Base-by-base conservation (phyloP, 1,140 invertebrate species). In the Stegodyphus mimosarum region DNA sequence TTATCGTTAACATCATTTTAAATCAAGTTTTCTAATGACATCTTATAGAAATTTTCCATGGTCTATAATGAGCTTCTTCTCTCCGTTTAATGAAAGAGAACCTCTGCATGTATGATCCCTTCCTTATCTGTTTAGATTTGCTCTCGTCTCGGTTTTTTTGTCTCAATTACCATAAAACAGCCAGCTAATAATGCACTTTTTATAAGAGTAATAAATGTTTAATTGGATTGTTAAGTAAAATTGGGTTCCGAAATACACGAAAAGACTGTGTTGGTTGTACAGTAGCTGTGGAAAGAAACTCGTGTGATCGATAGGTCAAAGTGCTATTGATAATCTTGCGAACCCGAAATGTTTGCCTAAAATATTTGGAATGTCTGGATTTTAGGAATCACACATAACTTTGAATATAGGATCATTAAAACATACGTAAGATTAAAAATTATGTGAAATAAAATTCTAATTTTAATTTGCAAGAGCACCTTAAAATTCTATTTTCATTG, bases 21-120 rank as follows among this genome's bases (percentile, higher is more conserved):
- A 84, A 84, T 84, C 81, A 84, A 84, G 81, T 84, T 84, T 84
- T 84, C 81, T 84, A 84, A 84, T 84, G 81, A 69, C 73, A 84
- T 84, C 81, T 84, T 70, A 84, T 69, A 84, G 81, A 84, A 75
- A 76, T 70, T 84, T 66, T 50, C 51, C 18, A 50, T 13, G 72
- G 33, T 55, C 69, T 10, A 76, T 84, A 84, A 84, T 84, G 81
- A 84, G 73, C 81, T 84, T 75, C 52, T 69, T 53, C 52, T 67
- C 64, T 51, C 13, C 64, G 50, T 49, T 49, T 84, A 84, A 84
- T 84, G 81, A 84, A 84, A 50, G 51, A 52, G 18, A 18, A n/a
- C 71, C 52, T 13, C 13, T 13, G 18, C 49, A 76, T 13, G 73
- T 17, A n/a, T 67, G 76, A 84, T 84, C 73, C 49, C 73, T 84